Evolutionary conservation across 2,797 vertebrate species (phyloP), one percentile per base, ranked within the genome.

Genomic region (Urosaurus nigricauda): DNA sequence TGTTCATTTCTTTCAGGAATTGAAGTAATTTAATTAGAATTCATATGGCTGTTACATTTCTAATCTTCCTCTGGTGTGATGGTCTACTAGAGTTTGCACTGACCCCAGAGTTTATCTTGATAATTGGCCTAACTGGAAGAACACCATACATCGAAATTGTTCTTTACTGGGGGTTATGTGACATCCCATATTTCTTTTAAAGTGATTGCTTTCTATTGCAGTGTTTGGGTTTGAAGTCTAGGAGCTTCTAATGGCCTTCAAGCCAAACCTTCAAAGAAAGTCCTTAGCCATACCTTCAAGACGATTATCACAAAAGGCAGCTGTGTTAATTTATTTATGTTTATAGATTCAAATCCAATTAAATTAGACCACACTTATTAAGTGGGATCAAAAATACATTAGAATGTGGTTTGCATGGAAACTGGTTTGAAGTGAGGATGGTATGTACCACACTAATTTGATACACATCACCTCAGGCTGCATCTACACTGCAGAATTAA

Each of bases 11-110:
- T 83, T 58, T 73, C 29, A 78, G 40, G 83, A 80, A 73, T 84
- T 79, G 78, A 86, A 24, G 83, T 86, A 90, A 82, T 12, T 26
- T 84, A 87, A 56, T 74, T 37, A 37, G 3, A 51, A 63, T 87
- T 88, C 75, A 70, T 83, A 86, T 37, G 86, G 63, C 68, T 87
- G 9, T 68, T 70, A 14, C 43, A 43, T 75, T 75, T 65, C 19
- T 58, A 53, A 73, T 84, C 53, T 60, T 60, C 58, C 58, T 60
- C 58, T 21, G 58, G 58, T 60, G 5, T 60, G 19, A 60, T 60
- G 5, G 19, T 60, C 19, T 60, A 60, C 58, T 19, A 21, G 58
- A 60, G 58, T 60, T 60, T 21, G 4, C 58, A 21, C 58, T 60
- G 58, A 60, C 19, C 4, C 19, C 3, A 19, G 21, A 24, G 14